Base-by-base conservation (phyloP, 2,888 invertebrate genomes). In the Polydrusus cervinus region DNA sequence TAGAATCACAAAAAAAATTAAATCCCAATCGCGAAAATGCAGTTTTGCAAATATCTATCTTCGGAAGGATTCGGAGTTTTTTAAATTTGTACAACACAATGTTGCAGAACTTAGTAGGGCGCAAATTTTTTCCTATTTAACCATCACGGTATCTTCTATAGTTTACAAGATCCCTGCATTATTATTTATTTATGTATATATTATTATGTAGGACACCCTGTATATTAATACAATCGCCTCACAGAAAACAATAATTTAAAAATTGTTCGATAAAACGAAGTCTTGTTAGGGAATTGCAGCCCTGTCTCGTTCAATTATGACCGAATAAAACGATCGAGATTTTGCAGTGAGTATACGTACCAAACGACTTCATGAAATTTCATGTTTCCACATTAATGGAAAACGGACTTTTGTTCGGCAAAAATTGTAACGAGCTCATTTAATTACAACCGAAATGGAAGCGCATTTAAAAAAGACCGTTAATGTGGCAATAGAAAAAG, bases 341-440 rank as follows among this genome's bases (percentile, higher is more conserved):
- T 57, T n/a, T 57, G 10, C 49, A 68, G 68, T 34, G 25, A 25
- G 9, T 45, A 38, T 18, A 30, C 45, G 34, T 16, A 47, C 14
- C 60, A 64, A 67, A 73, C 65, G 16, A 64, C 61, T 74, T 69
- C 69, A 64, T 68, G 70, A 70, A 74, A 68, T 69, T 71, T 62
- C 55, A 72, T 68, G 72, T 75, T 76, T 64, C 64, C 76, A 51
- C 73, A 73, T 70, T 69, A 76, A 73, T 76, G 76, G 73, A 76
- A 73, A 75, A 30, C 71, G 67, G 61, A 66, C 67, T 75, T 75
- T 75, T 75, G 71, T 64, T 75, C 75, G 64, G 70, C 18, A 75
- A 75, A 75, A 75, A 75, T 75, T 71, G 71, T 75, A 75, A 75
- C 75, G 75, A 75, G 67, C 71, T 67, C 71, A 75, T 75, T 75